phyloP scores from a whole-genome alignment of 2,888 invertebrate genomes.

The Mythimna pallens region DNA sequence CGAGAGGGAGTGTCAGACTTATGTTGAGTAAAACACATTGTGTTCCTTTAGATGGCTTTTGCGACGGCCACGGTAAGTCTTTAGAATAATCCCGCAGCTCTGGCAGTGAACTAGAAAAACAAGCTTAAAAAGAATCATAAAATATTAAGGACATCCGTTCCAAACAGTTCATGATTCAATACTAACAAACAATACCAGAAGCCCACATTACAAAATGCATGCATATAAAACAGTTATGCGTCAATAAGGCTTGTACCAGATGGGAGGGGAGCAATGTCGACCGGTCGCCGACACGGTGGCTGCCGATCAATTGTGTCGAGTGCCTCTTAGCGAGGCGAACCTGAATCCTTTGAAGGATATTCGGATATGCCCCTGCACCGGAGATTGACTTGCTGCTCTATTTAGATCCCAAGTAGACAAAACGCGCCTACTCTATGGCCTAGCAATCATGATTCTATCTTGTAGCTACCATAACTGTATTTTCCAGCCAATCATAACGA shows the following conservation, averaged over 20 bases:
- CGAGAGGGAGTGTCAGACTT: too few relatives aligned
- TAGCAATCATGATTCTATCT: conserved; percentile 9
- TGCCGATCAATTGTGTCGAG: conserved; percentile 74
- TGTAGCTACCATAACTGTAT: conserved; percentile 19
- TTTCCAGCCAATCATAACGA: conserved; percentile 11
- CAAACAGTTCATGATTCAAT: conserved; percentile 1
- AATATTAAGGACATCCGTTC: not conserved
- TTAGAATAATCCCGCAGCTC: too few relatives aligned
- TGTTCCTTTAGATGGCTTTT: too few relatives aligned
- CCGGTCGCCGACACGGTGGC: conserved; percentile 70
- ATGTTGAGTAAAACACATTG: too few relatives aligned
- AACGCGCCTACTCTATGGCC: conserved; percentile 19
- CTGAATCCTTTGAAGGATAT: conserved; percentile 75
- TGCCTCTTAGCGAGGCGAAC: conserved; percentile 67
- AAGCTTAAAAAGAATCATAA: too few relatives aligned
- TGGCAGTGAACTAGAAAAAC: too few relatives aligned
- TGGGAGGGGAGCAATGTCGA: conserved; percentile 66
- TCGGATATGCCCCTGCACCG: conserved; percentile 75
- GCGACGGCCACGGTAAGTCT: too few relatives aligned
- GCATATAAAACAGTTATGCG: conserved; percentile 43
- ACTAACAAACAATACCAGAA: conserved; percentile 7
- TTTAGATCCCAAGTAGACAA: conserved; percentile 49
- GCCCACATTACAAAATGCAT: conserved; percentile 36
- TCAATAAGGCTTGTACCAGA: conserved; percentile 55
- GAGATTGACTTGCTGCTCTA: conserved; percentile 81